Evolutionary conservation across 2,113 vertebrate species (phyloP).

Genomic region (Accipiter cooperii): DNA sequence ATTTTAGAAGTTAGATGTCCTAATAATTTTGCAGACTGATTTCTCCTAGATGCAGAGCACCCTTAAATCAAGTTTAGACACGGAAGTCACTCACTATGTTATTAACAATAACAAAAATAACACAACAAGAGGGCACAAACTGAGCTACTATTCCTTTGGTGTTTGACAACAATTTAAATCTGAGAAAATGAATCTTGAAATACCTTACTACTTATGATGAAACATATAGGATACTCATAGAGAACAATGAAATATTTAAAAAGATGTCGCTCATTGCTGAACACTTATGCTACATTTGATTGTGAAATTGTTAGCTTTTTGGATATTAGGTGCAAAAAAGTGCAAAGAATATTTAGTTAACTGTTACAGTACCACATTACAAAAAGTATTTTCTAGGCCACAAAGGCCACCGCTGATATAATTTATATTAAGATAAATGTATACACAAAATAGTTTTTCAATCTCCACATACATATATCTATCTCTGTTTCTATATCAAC

Average conservation of each 20-base stretch:
- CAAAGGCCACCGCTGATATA: conserved; percentile 8
- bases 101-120: not conserved
- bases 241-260: conserved; percentile 38
- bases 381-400: conserved; percentile 51
- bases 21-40: not conserved
- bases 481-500: not conserved
- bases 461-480: not conserved
- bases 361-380: conserved; percentile 55
- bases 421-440: conserved; percentile 23
- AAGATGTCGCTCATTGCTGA: conserved; percentile 26
- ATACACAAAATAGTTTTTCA: conserved; percentile 56
- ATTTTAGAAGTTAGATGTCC: not conserved
- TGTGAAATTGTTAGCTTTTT: not conserved
- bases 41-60: conserved; percentile 22
- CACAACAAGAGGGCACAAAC: not conserved
- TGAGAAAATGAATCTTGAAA: not conserved
- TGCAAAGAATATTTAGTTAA: conserved; percentile 50
- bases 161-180: not conserved
- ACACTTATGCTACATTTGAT: conserved; percentile 66
- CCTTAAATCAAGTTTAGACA: not conserved
- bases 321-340: conserved; percentile 58
- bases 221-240: not conserved
- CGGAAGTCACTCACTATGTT: not conserved
- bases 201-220: not conserved
- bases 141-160: conserved; percentile 45